phyloP scores from a whole-genome alignment of 2,797 vertebrate species.

The Gallinago solitaria region DNA sequence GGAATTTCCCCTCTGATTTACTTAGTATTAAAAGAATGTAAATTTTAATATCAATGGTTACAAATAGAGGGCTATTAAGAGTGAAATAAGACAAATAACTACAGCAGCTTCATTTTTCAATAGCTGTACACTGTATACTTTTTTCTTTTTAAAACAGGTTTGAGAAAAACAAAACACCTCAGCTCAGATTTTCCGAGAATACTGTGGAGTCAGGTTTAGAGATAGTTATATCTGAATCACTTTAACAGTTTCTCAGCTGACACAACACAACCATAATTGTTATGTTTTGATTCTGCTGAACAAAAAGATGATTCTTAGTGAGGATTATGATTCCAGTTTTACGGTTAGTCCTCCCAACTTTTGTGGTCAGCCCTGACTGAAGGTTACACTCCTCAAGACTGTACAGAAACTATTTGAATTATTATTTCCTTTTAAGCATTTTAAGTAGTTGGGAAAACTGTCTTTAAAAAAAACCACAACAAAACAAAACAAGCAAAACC shows the following conservation, averaged over 20 bases:
- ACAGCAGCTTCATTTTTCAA: not conserved
- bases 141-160: not conserved
- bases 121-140: not conserved
- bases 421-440: not conserved
- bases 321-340: not conserved
- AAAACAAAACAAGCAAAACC: too few species aligned
- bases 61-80: not conserved
- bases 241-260: not conserved
- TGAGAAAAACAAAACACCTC: not conserved
- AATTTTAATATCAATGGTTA: not conserved
- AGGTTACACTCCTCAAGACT: not conserved
- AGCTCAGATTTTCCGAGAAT: not conserved
- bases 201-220: not conserved
- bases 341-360: not conserved
- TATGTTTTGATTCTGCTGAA: not conserved
- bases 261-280: not conserved
- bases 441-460: not conserved
- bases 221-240: not conserved
- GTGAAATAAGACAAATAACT: not conserved
- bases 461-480: too few species aligned
- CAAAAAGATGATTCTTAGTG: not conserved
- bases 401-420: not conserved
- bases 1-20: not conserved
- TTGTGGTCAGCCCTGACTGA: not conserved
- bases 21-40: not conserved